These are phyloP conservation scores for Verasper variegatus DNA, from an alignment of 2,113 vertebrate genomes.

Conservation along the genomic window DNA sequence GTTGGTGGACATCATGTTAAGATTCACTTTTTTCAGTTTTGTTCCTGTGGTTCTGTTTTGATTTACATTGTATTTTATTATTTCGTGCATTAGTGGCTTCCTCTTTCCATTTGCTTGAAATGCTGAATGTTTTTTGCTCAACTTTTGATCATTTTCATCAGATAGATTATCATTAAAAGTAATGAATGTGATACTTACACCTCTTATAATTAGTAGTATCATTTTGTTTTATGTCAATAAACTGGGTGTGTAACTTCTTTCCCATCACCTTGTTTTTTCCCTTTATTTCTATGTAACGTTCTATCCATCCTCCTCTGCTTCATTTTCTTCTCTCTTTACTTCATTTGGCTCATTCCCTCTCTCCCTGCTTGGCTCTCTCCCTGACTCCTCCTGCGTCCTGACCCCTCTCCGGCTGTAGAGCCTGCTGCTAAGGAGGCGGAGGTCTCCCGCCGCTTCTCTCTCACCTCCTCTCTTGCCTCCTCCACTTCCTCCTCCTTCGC, in stretches of 20 bases:
- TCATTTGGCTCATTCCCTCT: not conserved
- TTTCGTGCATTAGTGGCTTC: not conserved
- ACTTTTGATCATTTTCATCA: not conserved
- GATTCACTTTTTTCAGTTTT: too few species aligned
- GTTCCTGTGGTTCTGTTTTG: too few species aligned
- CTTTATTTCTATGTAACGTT: not conserved
- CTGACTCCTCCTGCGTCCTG: not conserved
- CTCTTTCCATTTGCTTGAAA: not conserved
- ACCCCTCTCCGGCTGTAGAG: constrained; percentile 74
- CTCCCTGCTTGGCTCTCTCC: not conserved
- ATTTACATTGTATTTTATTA: not conserved
- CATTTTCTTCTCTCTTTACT: not conserved
- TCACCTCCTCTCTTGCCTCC: constrained; percentile 88
- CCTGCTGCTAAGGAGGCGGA: constrained; percentile 86
- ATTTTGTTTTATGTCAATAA: not conserved
- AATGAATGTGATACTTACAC: too few species aligned
- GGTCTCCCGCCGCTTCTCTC: constrained; percentile 89
- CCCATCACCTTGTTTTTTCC: not conserved
- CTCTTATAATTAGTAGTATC: too few species aligned
- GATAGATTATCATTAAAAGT: not conserved
- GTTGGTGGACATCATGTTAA: too few species aligned
- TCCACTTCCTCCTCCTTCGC: constrained; percentile 81
- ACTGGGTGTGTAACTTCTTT: not conserved
- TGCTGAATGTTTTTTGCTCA: not conserved
- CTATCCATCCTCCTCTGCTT: not conserved